Conservation (phyloP, 2,113 vertebrate genomes). For the Nanorana parkeri region DNA sequence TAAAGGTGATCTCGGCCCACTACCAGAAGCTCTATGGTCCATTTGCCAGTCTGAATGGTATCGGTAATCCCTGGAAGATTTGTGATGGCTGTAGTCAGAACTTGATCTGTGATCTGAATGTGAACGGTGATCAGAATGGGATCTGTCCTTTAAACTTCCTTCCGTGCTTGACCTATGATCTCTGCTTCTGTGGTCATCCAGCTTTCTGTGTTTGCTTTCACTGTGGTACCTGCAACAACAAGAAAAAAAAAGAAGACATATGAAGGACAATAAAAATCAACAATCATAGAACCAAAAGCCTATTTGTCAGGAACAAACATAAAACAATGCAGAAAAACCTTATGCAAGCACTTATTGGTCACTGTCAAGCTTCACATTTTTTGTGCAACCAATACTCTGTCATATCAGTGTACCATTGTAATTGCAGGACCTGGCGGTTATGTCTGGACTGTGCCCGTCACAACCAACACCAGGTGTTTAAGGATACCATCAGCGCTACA, state of each 20-base stretch:
- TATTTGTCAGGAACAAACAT: no score
- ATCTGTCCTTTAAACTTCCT: conserved; percentile 82
- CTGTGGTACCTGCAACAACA: conserved; percentile 81
- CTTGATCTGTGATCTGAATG: conserved; percentile 78
- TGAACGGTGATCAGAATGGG: conserved; percentile 84
- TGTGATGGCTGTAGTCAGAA: conserved; percentile 82
- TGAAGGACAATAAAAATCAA: no score
- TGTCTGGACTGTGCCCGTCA: no score
- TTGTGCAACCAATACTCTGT: no score
- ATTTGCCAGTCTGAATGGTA: conserved; percentile 96
- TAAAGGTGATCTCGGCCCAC: conserved; percentile 87
- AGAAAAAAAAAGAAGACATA: not conserved
- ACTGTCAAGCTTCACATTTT: no score
- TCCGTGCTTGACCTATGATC: conserved; percentile 85
- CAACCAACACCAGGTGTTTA: no score
- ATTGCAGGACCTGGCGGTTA: no score
- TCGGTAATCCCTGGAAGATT: conserved; percentile 87
- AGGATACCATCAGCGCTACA: no score
- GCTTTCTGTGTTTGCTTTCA: conserved; percentile 91
- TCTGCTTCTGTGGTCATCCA: conserved; percentile 89
- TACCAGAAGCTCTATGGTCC: conserved; percentile 87
- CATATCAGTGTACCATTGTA: no score
- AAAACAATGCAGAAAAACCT: no score
- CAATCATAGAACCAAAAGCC: no score
- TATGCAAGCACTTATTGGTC: not conserved